Conservation (phyloP, 2,113 vertebrate species). For the Halcyon senegalensis region DNA sequence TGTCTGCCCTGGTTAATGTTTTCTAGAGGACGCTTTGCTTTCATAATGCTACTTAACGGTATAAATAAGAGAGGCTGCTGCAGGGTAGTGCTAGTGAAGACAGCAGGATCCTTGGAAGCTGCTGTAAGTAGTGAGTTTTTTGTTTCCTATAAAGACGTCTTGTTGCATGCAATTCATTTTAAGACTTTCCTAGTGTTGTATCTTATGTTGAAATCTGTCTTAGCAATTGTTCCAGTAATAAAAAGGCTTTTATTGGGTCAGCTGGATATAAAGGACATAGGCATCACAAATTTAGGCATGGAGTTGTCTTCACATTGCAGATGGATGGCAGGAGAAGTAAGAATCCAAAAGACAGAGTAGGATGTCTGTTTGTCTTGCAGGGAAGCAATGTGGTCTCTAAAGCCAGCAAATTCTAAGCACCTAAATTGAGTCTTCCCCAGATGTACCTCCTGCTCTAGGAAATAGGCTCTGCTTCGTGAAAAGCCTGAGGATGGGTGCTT, state of each 20-base stretch:
- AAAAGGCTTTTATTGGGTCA: not conserved
- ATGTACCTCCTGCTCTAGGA: not conserved
- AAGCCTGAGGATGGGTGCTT: not conserved
- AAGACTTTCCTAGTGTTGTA: not conserved
- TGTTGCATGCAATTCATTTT: not conserved
- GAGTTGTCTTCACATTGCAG: not conserved
- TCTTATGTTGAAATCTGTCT: not conserved
- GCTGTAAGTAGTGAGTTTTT: constrained; percentile 53
- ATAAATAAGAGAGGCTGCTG: constrained; percentile 59
- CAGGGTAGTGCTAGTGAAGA: not conserved
- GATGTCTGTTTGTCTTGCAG: not conserved
- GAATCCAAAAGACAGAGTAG: not conserved
- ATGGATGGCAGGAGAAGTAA: not conserved
- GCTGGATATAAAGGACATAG: not conserved
- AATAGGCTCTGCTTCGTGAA: not conserved
- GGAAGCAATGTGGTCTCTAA: not conserved
- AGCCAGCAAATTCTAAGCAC: not conserved
- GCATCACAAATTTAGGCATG: not conserved
- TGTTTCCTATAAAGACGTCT: not conserved
- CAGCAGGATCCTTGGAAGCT: not conserved
- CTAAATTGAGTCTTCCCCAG: not conserved
- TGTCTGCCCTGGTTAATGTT: constrained; percentile 62
- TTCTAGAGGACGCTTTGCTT: constrained; percentile 38
- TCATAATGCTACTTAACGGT: constrained; percentile 34
- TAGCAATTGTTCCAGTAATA: not conserved